phyloP scores from a whole-genome alignment of 23 tunicate genomes.

The Trididemnum clinides region DNA sequence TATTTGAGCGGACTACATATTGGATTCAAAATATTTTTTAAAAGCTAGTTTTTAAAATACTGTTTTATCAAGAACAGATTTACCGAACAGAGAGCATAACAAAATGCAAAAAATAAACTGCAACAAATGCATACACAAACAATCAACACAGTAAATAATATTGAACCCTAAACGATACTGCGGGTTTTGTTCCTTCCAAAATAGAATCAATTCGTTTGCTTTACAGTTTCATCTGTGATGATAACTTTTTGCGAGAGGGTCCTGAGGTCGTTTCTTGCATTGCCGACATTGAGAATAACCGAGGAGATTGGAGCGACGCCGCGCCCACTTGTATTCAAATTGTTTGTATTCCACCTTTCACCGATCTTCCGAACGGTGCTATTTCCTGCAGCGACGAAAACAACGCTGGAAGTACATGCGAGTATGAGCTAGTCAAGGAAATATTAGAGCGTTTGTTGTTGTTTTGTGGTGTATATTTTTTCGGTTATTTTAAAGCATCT shows the following conservation, averaged over 20 bases:
- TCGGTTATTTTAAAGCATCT: background rate
- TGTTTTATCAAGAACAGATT: too few relatives aligned
- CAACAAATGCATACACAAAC: too few relatives aligned
- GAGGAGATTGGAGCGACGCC: slow-evolving; percentile 52
- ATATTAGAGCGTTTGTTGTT: slow-evolving; percentile 3
- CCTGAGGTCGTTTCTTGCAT: background rate
- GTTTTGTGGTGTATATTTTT: too few relatives aligned
- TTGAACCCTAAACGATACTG: too few relatives aligned
- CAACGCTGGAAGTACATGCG: slow-evolving; percentile 31
- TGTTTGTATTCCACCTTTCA: slow-evolving; percentile 52
- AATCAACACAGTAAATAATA: too few relatives aligned
- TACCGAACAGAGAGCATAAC: too few relatives aligned
- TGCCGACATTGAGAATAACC: slow-evolving; percentile 16
- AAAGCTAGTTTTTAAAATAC: too few relatives aligned
- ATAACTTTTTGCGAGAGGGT: background rate
- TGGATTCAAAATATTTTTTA: too few relatives aligned
- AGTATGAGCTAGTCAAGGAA: background rate
- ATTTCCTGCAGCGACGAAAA: slow-evolving; percentile 42
- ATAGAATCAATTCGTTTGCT: background rate
- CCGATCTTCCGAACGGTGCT: slow-evolving; percentile 33
- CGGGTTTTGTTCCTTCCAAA: background rate
- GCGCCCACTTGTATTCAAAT: slow-evolving; percentile 46
- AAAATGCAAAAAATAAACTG: too few relatives aligned
- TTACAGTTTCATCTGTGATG: slow-evolving; percentile 11
- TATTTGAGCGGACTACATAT: too few relatives aligned